phyloP scores from a whole-genome alignment of 2,888 invertebrate species.

The Latrodectus hesperus region DNA sequence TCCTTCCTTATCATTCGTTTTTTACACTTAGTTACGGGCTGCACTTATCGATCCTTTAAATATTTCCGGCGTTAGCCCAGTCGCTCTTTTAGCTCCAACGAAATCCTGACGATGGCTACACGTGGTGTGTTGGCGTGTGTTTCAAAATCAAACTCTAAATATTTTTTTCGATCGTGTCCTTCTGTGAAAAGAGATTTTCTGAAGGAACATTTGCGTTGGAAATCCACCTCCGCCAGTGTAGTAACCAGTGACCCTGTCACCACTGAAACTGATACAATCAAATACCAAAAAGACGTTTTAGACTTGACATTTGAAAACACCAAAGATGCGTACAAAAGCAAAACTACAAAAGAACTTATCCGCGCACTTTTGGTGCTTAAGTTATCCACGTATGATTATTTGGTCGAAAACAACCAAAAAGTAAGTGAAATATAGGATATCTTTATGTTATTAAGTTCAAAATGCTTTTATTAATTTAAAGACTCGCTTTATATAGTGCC shows the following conservation, averaged over 20 bases:
- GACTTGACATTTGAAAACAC: slow-evolving; percentile 91
- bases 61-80: no score
- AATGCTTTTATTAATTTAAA: no score
- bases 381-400: slow-evolving; percentile 88
- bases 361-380: slow-evolving; percentile 93
- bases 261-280: slow-evolving; percentile 3
- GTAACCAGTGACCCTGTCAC: background rate
- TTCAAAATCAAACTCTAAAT: slow-evolving; percentile 11
- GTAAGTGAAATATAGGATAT: slow-evolving; percentile 78
- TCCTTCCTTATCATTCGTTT: no score
- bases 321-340: slow-evolving; percentile 94
- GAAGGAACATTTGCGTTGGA: slow-evolving; percentile 25
- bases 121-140: slow-evolving; percentile 18
- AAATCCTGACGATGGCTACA: slow-evolving; percentile 28
- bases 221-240: slow-evolving; percentile 52
- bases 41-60: no score
- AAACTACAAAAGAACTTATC: slow-evolving; percentile 92
- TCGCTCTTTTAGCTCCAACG: no score
- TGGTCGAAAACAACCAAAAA: slow-evolving; percentile 94
- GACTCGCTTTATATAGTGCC: no score
- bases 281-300: slow-evolving; percentile 80
- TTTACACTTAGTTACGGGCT: no score
- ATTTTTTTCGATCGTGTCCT: background rate
- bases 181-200: slow-evolving; percentile 10
- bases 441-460: no score